Evolutionary conservation across 2,113 vertebrate genomes (phyloP).

Genomic region (Erpornis zantholeuca): DNA sequence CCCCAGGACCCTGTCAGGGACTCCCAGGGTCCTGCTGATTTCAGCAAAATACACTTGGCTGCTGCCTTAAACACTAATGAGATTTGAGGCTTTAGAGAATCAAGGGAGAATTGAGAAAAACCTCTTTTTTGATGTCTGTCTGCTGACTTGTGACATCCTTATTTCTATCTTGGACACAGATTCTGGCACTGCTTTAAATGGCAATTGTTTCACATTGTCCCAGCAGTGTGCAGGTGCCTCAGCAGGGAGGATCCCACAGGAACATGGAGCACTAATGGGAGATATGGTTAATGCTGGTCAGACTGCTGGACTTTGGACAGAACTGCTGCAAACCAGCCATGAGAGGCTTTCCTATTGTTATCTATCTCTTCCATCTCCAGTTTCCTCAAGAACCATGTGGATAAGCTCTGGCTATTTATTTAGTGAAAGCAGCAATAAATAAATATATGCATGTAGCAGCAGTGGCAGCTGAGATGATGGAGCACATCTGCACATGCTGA

Average conservation of each 20-base stretch:
- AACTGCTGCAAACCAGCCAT: not conserved
- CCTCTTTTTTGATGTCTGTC: not conserved
- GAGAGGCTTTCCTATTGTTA: not conserved
- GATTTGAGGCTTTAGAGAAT: not conserved
- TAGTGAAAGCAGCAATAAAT: not conserved
- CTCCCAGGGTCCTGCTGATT: not conserved
- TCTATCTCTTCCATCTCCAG: not conserved
- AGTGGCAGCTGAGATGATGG: not conserved
- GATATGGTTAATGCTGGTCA: not conserved
- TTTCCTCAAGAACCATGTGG: not conserved
- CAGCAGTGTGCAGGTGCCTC: accelerated
- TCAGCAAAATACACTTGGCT: not conserved
- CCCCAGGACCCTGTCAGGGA: accelerated
- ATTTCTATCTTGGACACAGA: accelerated
- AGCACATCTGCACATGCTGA: not conserved
- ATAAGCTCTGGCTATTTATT: not conserved
- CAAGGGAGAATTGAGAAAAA: not conserved
- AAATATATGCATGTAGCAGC: not conserved
- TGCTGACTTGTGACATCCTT: not conserved
- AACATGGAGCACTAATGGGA: not conserved
- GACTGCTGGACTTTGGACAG: not conserved
- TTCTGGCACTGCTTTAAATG: not conserved
- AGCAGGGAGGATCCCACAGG: not conserved
- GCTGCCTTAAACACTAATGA: not conserved
- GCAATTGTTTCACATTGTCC: accelerated